Conservation (phyloP, 2,888 invertebrate genomes). For the Meiosimyza platycephala region DNA sequence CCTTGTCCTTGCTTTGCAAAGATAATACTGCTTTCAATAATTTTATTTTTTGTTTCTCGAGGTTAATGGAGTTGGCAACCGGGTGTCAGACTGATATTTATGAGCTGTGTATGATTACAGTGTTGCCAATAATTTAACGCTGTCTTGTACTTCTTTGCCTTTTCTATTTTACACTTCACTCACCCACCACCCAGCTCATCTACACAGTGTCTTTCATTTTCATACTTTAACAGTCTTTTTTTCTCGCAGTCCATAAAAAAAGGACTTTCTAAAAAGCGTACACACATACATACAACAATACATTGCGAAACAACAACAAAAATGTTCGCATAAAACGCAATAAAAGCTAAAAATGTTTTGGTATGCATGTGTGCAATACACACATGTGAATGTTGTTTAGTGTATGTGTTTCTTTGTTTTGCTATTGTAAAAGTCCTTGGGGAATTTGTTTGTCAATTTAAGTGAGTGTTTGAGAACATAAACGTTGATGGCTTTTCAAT, state of each 20-base stretch:
- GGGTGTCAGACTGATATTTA: conserved; percentile 37
- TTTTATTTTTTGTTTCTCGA: conserved; percentile 8
- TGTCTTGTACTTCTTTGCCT: background rate
- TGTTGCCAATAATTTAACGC: conserved; percentile 34
- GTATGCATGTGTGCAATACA: background rate
- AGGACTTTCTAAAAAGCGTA: background rate
- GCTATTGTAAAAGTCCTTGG: conserved; percentile 41
- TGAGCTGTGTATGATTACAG: conserved; percentile 36
- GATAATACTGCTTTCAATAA: too few relatives aligned
- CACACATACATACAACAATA: background rate
- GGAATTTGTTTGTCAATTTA: conserved; percentile 49
- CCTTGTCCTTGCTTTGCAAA: too few relatives aligned
- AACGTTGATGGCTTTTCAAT: conserved; percentile 53
- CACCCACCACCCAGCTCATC: background rate
- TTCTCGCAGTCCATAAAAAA: conserved; percentile 4
- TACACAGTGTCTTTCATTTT: background rate
- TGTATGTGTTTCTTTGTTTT: background rate
- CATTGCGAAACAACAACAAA: background rate
- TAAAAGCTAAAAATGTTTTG: conserved; percentile 2
- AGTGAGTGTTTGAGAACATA: conserved; percentile 47
- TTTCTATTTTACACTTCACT: conserved; percentile 19
- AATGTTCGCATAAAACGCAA: background rate
- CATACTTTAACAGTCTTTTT: background rate
- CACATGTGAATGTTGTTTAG: background rate
- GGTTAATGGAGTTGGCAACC: conserved; percentile 28